Base-by-base conservation (phyloP, 2,797 vertebrate genomes). In the Cyprinodon diabolis region DNA sequence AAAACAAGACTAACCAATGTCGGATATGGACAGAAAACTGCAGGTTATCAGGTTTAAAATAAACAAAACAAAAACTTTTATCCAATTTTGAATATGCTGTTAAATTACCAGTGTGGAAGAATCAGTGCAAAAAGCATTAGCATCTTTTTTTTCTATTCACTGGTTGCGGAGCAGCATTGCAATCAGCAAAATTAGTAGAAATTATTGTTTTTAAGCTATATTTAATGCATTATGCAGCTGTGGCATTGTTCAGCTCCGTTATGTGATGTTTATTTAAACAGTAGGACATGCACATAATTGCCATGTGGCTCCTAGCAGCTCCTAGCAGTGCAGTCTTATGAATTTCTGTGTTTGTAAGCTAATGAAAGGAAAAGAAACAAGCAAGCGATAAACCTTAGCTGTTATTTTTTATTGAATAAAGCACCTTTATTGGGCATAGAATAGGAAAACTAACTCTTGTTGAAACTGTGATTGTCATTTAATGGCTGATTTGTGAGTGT, bases 151-250 rank as follows among this genome's bases (percentile, higher is more conserved):
- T 51, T 51, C 6, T 17, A 58, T 23, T 67, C 47, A 55, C n/a
- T 9, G 58, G 66, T 57, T 68, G 70, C 72, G 72, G 51, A 68
- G 30, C 8, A 52, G 60, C 72, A 75, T 82, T 80, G 69, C 72
- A n/a, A 68, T 74, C 68, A 48, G 58, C 75, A 45, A 30, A 37
- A 47, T 75, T 12, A 25, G 30, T 48, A 69, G 76, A 84, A 14
- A 3, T 56, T 51, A 78, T 75, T 19, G 84, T 74, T 68, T 77
- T 85, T 84, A 82, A 85, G 76, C 57, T n/a, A 43, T 72, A 75
- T 84, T 23, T 75, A 49, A 12, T n/a, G 69, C 78, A 80, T 72
- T 77, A 76, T 47, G 70, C 82, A 80, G 84, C 79, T 82, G 66
- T 63, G 52, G 65, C 74, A 21, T 72, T 30, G 70, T 72, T 43